Evolutionary conservation across 2,888 invertebrate species (phyloP).

Genomic region (Calameuta idolon): DNA sequence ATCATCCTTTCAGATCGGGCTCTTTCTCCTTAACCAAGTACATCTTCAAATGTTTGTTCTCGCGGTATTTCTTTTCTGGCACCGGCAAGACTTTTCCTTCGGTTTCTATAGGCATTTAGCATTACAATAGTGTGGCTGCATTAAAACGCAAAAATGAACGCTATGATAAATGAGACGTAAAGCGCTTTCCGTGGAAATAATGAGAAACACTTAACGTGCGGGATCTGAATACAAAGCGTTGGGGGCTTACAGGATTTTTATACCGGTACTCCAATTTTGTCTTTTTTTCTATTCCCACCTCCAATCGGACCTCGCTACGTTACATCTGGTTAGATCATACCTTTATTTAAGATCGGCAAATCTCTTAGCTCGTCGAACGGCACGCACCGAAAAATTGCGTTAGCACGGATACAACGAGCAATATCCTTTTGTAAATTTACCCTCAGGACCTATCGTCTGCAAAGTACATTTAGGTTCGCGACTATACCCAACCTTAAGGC

Average conservation of each 20-base stretch:
- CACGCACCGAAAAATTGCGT: neutral
- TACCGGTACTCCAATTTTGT: neutral
- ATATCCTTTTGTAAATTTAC: slow-evolving; percentile 23
- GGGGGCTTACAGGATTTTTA: neutral
- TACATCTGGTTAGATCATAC: neutral
- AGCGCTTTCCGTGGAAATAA: neutral
- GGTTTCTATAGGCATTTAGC: neutral
- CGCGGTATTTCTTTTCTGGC: neutral
- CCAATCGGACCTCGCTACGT: neutral
- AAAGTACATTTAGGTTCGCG: slow-evolving; percentile 10
- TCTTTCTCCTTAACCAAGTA: neutral
- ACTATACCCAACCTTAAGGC: neutral
- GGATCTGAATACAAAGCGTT: neutral
- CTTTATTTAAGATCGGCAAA: neutral
- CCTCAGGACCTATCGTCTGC: slow-evolving; percentile 13
- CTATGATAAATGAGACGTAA: slow-evolving; percentile 1
- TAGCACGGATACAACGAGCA: neutral
- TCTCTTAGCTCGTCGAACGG: neutral
- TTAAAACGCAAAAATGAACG: slow-evolving; percentile 2
- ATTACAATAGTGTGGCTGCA: neutral
- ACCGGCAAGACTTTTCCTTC: neutral
- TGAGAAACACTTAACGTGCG: neutral
- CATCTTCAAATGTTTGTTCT: neutral
- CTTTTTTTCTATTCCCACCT: too few species aligned
- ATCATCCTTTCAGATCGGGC: neutral